Evolutionary conservation across 1,140 invertebrate genomes (phyloP), one percentile per base, ranked within the genome.

Genomic region (Temnothorax nylanderi): DNA sequence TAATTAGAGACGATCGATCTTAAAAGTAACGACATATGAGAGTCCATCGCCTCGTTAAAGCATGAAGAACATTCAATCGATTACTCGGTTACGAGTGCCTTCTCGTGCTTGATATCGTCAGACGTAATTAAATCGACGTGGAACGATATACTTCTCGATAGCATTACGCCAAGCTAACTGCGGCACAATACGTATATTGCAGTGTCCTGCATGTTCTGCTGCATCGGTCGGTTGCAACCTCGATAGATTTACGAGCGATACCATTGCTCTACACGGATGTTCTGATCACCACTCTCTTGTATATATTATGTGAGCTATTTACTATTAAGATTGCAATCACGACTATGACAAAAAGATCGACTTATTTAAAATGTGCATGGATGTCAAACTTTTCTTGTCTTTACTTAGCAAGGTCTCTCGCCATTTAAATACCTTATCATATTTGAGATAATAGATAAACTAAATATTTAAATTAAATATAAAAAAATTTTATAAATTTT

Each of bases 101-200:
- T 76, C 84, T 74, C 64, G 86, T 87, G 58, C n/a, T 54, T 87
- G 65, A 58, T 84, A 91, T 92, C 92, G 89, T 92, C 91, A 89
- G 65, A 49, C 82, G 84, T 92, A 93, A 93, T 93, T 93, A 92
- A 93, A 91, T 93, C 75, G 85, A 87, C 81, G 69, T 80, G 58
- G 37, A 13, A 54, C 60, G 87, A 91, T 90, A 88, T 47, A 80
- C 32, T 67, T 56, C 65, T 82, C 58, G 71, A 92, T 88, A 85
- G 41, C 67, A 85, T 82, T 65, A 85, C 58, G 69, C n/a, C 54
- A 11, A 62, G 26, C 21, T 62, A 75, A 34, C 62, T 71, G 54
- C 49, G 84, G 67, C 18, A 37, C 67, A 82, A 82, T 82, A 69
- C 85, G 62, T 88, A 92, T 89, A 92, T 89, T 89, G 86, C 88